These are phyloP conservation scores for Mungos mungo DNA, from an alignment of 2,113 vertebrate genomes.

Conservation along the genomic window DNA sequence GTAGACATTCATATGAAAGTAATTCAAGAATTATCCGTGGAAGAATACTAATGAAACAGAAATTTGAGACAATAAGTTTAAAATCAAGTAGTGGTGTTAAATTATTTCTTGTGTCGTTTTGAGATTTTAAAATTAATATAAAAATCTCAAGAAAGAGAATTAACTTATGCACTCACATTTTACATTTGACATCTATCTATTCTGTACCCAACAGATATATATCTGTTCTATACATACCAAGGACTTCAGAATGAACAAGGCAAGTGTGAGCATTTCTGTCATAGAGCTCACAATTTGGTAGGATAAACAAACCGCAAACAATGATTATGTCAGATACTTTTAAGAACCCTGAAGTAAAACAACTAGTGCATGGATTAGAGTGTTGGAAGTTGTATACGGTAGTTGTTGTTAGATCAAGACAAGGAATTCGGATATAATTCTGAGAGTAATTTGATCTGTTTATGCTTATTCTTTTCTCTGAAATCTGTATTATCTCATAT, in stretches of 20 bases:
- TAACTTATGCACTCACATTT: not conserved
- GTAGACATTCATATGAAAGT: not conserved
- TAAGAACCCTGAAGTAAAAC: not conserved
- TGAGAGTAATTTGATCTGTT: not conserved
- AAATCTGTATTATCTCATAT: not conserved
- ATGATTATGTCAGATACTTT: not conserved
- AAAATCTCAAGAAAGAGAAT: not conserved
- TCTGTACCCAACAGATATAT: not conserved
- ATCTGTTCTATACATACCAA: not conserved
- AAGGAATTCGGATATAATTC: not conserved
- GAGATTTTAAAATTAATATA: not conserved
- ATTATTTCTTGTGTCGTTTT: not conserved
- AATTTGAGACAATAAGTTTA: not conserved
- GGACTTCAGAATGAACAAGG: not conserved
- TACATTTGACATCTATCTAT: not conserved
- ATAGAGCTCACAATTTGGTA: not conserved
- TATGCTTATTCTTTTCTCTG: not conserved
- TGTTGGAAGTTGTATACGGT: accelerated
- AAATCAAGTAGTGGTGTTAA: not conserved
- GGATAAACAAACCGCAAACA: not conserved
- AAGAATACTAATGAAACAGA: not conserved
- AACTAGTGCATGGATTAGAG: not conserved
- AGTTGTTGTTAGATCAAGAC: not conserved
- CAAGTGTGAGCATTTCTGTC: not conserved
- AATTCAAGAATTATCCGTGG: not conserved